These are phyloP conservation scores for Herpailurus yagouaroundi DNA, from an alignment of 2,113 vertebrate species.

Conservation along the genomic window DNA sequence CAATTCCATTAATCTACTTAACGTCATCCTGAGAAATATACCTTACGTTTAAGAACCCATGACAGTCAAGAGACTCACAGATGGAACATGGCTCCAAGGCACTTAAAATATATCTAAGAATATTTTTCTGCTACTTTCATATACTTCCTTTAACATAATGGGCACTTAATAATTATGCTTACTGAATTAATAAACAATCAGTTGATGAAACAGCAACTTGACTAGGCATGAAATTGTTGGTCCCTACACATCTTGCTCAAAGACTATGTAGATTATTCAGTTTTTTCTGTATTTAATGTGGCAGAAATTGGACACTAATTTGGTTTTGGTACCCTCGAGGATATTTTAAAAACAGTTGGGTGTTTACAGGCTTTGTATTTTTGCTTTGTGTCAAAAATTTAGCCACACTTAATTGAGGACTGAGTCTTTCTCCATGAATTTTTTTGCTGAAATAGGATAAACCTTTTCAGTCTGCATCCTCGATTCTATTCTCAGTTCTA, in stretches of 20 bases:
- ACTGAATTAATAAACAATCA: background rate
- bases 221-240: background rate
- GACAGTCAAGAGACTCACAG: background rate
- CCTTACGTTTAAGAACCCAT: background rate
- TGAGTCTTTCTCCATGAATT: background rate
- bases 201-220: background rate
- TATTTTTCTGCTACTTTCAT: background rate
- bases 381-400: slow-evolving; percentile 32
- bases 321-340: background rate
- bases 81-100: background rate
- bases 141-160: background rate
- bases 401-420: background rate
- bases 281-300: background rate
- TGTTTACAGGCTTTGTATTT: background rate
- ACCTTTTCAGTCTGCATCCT: background rate
- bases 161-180: background rate
- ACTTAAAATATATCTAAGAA: background rate
- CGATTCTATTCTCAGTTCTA: background rate
- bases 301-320: background rate
- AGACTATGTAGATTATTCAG: background rate
- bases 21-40: background rate
- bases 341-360: background rate
- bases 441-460: slow-evolving; percentile 11
- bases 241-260: background rate
- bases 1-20: background rate